Conservation (phyloP, 2,797 vertebrate species). For the Gobionotothen gibberifrons region DNA sequence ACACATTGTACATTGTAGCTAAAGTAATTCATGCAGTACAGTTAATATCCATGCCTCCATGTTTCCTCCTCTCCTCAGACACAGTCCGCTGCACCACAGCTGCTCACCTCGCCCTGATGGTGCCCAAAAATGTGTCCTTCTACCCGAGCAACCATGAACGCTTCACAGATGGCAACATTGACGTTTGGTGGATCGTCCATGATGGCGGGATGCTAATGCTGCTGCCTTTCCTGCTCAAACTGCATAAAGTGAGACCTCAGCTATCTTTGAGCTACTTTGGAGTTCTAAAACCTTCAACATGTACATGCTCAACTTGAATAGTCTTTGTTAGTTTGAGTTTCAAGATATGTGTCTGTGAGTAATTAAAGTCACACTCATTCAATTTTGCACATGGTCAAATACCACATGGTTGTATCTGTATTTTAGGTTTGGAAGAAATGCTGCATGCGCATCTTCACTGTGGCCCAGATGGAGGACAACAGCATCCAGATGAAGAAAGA, state of each 20-base stretch:
- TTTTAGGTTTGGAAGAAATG: constrained; percentile 97
- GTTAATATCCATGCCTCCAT: constrained; percentile 18
- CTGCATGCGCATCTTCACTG: constrained; percentile 97
- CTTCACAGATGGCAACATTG: constrained; percentile 96
- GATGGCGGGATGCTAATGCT: constrained; percentile 99
- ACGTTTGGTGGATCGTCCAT: constrained; percentile 99
- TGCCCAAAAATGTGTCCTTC: constrained; percentile 98
- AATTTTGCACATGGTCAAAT: background rate
- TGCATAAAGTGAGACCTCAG: constrained; percentile 90
- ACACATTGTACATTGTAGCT: background rate
- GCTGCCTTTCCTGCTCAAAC: constrained; percentile 96
- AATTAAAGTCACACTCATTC: background rate
- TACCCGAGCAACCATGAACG: constrained; percentile 98
- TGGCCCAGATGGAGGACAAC: constrained; percentile 99
- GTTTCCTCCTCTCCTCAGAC: constrained; percentile 78
- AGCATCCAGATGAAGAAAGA: constrained; percentile 99
- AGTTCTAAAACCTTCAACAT: background rate
- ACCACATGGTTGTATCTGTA: background rate
- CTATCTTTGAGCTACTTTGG: background rate
- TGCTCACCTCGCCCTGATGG: constrained; percentile 94
- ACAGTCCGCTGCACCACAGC: constrained; percentile 97
- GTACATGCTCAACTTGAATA: background rate
- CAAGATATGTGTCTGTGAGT: background rate
- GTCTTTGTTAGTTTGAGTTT: constrained; percentile 5
- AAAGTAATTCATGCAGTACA: constrained; percentile 5